phyloP scores from a whole-genome alignment of 1,140 invertebrate species.

The Macrosteles quadrilineatus region DNA sequence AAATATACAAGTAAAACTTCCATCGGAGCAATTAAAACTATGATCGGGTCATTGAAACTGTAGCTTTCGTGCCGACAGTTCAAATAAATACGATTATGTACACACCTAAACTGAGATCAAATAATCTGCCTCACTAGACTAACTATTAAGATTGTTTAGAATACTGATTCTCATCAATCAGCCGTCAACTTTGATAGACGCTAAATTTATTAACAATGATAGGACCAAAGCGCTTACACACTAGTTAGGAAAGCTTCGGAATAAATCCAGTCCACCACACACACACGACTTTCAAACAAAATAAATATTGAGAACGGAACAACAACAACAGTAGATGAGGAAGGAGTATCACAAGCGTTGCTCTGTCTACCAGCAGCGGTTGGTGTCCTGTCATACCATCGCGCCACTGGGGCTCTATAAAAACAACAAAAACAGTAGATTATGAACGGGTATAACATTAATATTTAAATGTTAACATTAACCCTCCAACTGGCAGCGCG shows the following conservation, averaged over 20 bases:
- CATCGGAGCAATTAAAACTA: no score
- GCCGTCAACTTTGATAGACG: neutral
- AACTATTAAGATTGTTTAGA: neutral
- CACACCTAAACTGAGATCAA: neutral
- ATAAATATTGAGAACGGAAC: constrained; percentile 4
- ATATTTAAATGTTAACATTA: no score
- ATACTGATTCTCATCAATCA: neutral
- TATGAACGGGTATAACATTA: no score
- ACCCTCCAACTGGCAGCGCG: no score
- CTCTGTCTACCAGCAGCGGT: neutral
- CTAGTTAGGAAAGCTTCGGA: constrained; percentile 21
- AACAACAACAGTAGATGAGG: neutral
- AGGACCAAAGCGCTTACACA: constrained; percentile 8
- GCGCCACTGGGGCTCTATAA: neutral
- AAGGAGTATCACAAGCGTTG: neutral
- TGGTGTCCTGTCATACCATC: neutral
- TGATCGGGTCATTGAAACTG: no score
- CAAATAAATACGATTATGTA: constrained; percentile 17
- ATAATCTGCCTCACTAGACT: neutral
- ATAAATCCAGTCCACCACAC: neutral
- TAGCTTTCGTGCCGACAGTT: neutral
- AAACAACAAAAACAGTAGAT: constrained; percentile 2
- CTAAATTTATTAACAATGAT: constrained; percentile 6
- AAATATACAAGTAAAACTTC: no score
- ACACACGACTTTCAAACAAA: constrained; percentile 3